Base-by-base conservation (phyloP, 1,140 invertebrate genomes). In the Trichomalopsis sarcophagae region DNA sequence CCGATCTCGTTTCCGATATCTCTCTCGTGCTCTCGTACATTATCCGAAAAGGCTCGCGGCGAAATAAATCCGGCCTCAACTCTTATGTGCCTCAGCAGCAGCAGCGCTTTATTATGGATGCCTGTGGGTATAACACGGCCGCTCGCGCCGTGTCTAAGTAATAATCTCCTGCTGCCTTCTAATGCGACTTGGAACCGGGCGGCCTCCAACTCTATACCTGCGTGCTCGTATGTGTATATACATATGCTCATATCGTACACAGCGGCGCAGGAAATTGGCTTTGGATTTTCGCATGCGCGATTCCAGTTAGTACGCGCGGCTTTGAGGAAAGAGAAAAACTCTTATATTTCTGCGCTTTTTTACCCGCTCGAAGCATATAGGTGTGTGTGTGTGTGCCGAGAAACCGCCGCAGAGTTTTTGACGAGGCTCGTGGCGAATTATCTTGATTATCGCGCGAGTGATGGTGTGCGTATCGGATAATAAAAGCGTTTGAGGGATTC, bases 141-240 rank as follows among this genome's bases (percentile, higher is more conserved):
- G 40, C 40, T 1, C 10, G 55, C 89, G 88, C 88, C 80, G 75
- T 76, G 84, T 86, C 87, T 91, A 90, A 92, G 92, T 92, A 93
- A 93, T 93, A 93, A 93, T 92, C 90, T 91, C 91, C 89, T 89
- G 90, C 21, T 44, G 44, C 69, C 69, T 62, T 91, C 91, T 92
- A 92, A 92, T 91, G 91, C 91, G 88, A 91, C 91, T 92, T 91
- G 91, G 89, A 92, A 92, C 91, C 91, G 91, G 92, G 89, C 91
- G 92, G 91, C 92, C 92, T 93, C 91, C 91, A 92, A 92, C 89
- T 21, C 55, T 62, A 21, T 27, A 27, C 27, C 27, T 27, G 27
- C 17, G 6, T n/a, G 55, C n/a, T 4, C 17, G 17, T 21, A 62
- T n/a, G 6, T 62, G 7, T 62, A 62, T 62, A 1, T 62, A 6